Percentiles rank a stretch among this genome's conserved stretches.
These are phyloP conservation scores for Rousettus madagascariensis DNA, from an alignment of 2,797 vertebrate genomes.

Conservation along the genomic window DNA sequence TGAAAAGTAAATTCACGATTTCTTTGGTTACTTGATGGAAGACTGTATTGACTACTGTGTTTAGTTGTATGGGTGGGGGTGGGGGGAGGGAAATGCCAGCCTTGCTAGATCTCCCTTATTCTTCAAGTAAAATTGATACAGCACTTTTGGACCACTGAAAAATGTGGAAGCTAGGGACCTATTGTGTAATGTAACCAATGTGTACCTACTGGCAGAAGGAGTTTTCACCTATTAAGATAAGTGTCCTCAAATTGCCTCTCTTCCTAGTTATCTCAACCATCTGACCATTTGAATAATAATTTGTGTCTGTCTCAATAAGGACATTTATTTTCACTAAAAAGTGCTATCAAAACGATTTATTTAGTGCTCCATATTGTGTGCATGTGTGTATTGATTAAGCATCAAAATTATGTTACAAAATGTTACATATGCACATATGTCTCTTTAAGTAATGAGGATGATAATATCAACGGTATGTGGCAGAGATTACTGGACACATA, in stretches of 20 bases:
- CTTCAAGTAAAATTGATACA: background rate
- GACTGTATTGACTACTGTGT: background rate
- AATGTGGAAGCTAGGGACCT: background rate
- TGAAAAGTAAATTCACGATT: background rate
- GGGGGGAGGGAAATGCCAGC: background rate
- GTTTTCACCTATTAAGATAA: background rate
- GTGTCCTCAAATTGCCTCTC: background rate
- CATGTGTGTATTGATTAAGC: background rate
- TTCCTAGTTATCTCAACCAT: background rate
- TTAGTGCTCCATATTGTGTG: background rate
- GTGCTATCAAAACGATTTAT: background rate
- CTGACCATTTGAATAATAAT: background rate
- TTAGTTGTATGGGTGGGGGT: background rate
- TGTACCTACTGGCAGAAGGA: background rate
- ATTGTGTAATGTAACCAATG: background rate
- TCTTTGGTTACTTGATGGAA: conserved; percentile 13
- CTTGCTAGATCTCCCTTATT: background rate
- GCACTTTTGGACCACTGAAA: background rate
- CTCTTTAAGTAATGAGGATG: background rate
- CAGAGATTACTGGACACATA: background rate
- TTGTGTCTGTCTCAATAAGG: background rate
- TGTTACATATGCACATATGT: background rate
- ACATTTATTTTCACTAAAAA: conserved; percentile 42
- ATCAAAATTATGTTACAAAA: background rate
- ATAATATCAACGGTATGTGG: background rate